Percentiles rank a stretch among this genome's conserved stretches.
Conservation (phyloP, 2,797 vertebrate genomes). For the Tokudaia muenninki region DNA sequence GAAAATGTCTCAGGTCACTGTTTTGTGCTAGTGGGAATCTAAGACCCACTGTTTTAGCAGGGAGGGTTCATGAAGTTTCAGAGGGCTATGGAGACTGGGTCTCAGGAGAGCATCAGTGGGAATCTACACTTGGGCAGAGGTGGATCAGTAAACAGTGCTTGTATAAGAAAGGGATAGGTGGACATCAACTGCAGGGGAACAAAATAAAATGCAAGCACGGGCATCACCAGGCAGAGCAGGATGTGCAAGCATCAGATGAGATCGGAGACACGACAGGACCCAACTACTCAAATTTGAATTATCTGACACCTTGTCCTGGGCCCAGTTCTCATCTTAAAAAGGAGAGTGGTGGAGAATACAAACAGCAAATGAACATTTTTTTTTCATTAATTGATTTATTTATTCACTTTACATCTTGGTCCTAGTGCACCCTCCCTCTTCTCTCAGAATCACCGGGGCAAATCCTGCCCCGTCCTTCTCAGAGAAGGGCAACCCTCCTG, state of each 20-base stretch:
- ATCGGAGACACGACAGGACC: not conserved
- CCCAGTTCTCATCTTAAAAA: not conserved
- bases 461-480: not conserved
- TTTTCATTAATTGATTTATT: no score
- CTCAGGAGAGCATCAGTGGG: not conserved
- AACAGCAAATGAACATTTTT: not conserved
- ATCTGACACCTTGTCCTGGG: not conserved
- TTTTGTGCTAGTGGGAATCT: not conserved
- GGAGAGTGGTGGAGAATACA: not conserved
- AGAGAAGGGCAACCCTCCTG: not conserved
- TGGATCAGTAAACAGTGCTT: not conserved
- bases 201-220: not conserved
- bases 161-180: not conserved
- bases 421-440: not conserved
- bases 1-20: not conserved
- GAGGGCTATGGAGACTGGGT: not conserved
- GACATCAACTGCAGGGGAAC: not conserved
- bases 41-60: not conserved
- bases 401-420: no score
- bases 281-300: not conserved
- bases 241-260: not conserved
- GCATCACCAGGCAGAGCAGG: not conserved
- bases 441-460: not conserved
- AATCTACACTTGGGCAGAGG: not conserved
- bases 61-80: not conserved